phyloP scores from a whole-genome alignment of 30 jellyfish, hydroid and myxozoan species.

The Aurelia aurita region DNA sequence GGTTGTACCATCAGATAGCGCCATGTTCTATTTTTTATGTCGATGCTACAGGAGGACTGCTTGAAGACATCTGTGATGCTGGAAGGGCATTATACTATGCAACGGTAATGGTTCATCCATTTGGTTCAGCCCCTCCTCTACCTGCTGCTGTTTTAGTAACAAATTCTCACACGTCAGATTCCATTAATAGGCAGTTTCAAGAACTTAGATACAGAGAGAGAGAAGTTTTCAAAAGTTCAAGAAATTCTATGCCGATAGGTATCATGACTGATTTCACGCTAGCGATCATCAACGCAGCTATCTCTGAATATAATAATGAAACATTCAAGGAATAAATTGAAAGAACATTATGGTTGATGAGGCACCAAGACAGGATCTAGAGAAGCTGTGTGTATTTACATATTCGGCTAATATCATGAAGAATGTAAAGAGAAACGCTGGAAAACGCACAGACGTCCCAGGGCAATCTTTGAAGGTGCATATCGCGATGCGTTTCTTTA shows the following conservation, averaged over 20 bases:
- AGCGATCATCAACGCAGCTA: constrained; percentile 18
- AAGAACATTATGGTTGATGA: constrained; percentile 29
- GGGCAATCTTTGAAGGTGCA: not conserved
- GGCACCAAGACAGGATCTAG: not conserved
- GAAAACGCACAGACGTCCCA: not conserved
- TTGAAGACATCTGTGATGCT: not conserved
- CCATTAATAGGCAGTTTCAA: constrained; percentile 3
- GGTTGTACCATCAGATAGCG: constrained; percentile 9
- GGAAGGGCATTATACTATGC: constrained; percentile 7
- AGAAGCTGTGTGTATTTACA: not conserved
- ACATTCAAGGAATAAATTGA: constrained; percentile 1
- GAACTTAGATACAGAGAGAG: not conserved
- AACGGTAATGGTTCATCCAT: constrained; percentile 31
- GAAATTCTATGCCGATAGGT: constrained; percentile 2
- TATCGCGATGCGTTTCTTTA: constrained; percentile 42
- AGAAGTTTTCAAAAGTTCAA: not conserved
- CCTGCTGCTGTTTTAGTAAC: constrained; percentile 23
- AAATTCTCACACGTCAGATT: constrained; percentile 13
- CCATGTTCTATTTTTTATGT: not conserved
- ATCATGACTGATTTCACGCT: constrained; percentile 23
- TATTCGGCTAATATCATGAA: constrained; percentile 20
- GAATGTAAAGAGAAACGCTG: constrained; percentile 5
- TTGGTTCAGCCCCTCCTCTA: constrained; percentile 8
- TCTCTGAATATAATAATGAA: constrained; percentile 10
- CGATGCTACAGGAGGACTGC: constrained; percentile 32